phyloP scores from a whole-genome alignment of 37 sponge, comb jelly and placozoan genomes.

The Ianthella basta region DNA sequence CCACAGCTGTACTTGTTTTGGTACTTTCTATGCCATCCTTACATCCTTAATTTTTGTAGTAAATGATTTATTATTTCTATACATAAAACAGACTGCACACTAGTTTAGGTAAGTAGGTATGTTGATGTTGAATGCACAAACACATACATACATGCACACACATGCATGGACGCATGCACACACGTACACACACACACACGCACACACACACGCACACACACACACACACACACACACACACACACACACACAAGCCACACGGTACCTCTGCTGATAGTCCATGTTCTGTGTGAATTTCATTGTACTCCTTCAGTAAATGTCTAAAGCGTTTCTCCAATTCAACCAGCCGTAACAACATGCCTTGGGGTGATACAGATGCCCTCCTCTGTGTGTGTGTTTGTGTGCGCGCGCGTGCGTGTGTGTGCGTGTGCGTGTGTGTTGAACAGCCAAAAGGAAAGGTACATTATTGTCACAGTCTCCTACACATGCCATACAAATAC shows the following conservation, averaged over 20 bases:
- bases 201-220: constrained; percentile 46
- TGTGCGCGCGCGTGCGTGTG: not conserved
- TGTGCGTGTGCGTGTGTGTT: constrained; percentile 32
- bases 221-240: not conserved
- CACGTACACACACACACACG: constrained; percentile 36
- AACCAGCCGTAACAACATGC: constrained; percentile 3
- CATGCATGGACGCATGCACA: not conserved
- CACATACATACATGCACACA: no score
- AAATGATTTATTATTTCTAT: no score
- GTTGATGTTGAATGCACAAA: no score
- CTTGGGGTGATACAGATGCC: constrained; percentile 9
- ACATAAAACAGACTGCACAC: no score
- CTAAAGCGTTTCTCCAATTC: not conserved
- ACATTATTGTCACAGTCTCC: not conserved
- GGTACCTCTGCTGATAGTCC: constrained; percentile 7
- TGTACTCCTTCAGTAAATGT: constrained; percentile 9
- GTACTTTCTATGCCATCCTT: no score
- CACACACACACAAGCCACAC: constrained; percentile 9
- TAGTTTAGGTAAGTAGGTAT: no score
- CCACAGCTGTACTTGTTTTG: no score
- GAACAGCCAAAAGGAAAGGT: not conserved
- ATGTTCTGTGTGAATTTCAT: constrained; percentile 13
- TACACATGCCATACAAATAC: not conserved
- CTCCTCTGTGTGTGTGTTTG: not conserved
- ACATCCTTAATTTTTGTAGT: no score